Evolutionary conservation across 1,140 invertebrate species (phyloP), one percentile per base, ranked within the genome.

Genomic region (Drosophila repletoides): DNA sequence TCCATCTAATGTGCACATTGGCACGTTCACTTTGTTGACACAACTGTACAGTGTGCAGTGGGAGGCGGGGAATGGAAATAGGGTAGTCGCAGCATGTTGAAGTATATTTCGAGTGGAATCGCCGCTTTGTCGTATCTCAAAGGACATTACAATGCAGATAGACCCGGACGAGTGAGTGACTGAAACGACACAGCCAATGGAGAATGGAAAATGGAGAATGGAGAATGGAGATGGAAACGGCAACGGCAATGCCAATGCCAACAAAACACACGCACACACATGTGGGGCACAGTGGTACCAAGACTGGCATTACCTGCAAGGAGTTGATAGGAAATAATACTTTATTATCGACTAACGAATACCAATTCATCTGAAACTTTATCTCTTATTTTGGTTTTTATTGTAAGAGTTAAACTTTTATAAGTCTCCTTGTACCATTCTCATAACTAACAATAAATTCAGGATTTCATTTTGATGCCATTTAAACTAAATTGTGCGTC

Each of bases 111-210:
- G 70, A 83, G 71, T 83, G 65, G 80, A 84, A 86, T 83, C 79
- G 80, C 79, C 79, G 79, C 65, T 84, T 84, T 79, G 58, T 68
- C 80, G 68, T 83, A 83, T 83, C 79, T 84, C 80, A 71, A 59
- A 83, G 80, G 79, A 83, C 79, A 84, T 83, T 83, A 84, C 80
- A 79, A 84, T 83, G 79, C 79, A 83, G 79, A 83, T 83, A 83
- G 74, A 74, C 58, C 56, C 46, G 33, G 70, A 60, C 56, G 59
- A 83, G 64, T 70, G 79, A 71, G 59, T 56, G 70, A 74, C 60
- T 76, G 73, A 53, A 73, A 71, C 52, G 63, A 66, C 63, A 66
- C 45, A 38, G 56, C 56, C 64, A 67, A 61, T 67, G 38, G 31
- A 67, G 46, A n/a, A 28, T 48, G 63, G 36, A 29, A 29, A 36